Percentiles rank a stretch among this genome's conserved stretches.
Evolutionary conservation across 2,113 vertebrate species (phyloP).

Genomic region (Scopus umbretta): DNA sequence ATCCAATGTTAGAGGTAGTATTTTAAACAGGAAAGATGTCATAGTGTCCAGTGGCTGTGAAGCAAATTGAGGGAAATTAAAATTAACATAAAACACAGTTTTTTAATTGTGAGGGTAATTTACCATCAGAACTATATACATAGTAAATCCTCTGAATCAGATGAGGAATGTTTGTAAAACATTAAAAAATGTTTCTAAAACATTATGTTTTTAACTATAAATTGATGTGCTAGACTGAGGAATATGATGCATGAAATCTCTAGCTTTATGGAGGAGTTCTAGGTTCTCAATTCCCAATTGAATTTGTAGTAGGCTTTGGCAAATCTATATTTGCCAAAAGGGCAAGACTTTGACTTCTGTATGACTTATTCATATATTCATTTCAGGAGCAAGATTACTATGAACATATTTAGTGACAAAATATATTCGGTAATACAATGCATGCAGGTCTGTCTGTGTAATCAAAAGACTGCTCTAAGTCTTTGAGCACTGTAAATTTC

Average conservation of each 20-base stretch:
- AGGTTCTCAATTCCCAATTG: background rate
- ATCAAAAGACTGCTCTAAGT: background rate
- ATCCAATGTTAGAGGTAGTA: background rate
- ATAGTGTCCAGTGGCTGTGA: background rate
- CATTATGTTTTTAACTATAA: background rate
- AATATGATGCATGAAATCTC: background rate
- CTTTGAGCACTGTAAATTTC: background rate
- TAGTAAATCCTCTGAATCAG: background rate
- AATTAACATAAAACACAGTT: background rate
- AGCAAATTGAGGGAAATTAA: background rate
- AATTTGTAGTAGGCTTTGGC: too few species aligned
- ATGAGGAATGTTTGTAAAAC: background rate
- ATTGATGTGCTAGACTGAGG: background rate
- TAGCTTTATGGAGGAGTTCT: background rate
- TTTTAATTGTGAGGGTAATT: background rate
- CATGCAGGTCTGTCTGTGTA: background rate
- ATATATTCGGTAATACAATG: fast-evolving
- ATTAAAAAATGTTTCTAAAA: background rate
- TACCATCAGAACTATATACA: background rate
- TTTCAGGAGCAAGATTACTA: background rate
- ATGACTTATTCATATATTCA: background rate
- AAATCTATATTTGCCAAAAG: background rate
- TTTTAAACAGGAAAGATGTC: background rate
- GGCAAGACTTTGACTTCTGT: background rate
- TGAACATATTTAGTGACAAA: background rate